Evolutionary conservation across 1,140 invertebrate species (phyloP).

Genomic region (Fragariocoptes setiger): DNA sequence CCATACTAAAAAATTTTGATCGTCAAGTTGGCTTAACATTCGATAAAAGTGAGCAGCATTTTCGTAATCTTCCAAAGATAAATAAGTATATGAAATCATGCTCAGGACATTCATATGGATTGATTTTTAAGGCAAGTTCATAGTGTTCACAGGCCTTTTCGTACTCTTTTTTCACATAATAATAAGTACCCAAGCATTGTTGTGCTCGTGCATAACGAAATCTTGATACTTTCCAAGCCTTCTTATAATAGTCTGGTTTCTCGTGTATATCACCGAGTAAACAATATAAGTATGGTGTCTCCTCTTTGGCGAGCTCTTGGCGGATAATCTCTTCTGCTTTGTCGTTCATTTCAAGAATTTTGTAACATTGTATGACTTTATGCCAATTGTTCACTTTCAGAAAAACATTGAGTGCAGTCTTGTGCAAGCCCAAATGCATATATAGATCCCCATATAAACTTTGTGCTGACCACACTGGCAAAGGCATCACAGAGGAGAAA

Average conservation of each 20-base stretch:
- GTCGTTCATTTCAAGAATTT: conserved; percentile 16
- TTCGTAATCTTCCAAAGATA: conserved; percentile 45
- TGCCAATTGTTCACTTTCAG: conserved; percentile 55
- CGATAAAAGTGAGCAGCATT: conserved; percentile 48
- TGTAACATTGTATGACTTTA: conserved; percentile 64
- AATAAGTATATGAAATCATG: conserved; percentile 47
- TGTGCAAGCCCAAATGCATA: conserved; percentile 40
- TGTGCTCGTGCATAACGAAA: conserved; percentile 41
- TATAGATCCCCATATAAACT: conserved; percentile 41
- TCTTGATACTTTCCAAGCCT: conserved; percentile 60
- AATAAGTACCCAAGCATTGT: conserved; percentile 42
- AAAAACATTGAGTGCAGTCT: conserved; percentile 54
- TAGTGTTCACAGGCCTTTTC: conserved; percentile 39
- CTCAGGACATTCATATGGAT: conserved; percentile 41
- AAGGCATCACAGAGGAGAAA: conserved; percentile 21
- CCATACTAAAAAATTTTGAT: conserved; percentile 74
- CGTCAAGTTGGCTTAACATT: conserved; percentile 49
- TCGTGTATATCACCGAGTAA: conserved; percentile 48
- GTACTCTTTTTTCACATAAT: conserved; percentile 38
- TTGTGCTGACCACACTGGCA: conserved; percentile 37
- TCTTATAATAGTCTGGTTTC: conserved; percentile 35
- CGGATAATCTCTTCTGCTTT: conserved; percentile 56
- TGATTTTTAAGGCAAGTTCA: conserved; percentile 42
- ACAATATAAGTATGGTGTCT: conserved; percentile 57
- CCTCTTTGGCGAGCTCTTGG: conserved; percentile 39